Conservation (phyloP, 2,797 vertebrate species). For the Sylvilagus floridanus region DNA sequence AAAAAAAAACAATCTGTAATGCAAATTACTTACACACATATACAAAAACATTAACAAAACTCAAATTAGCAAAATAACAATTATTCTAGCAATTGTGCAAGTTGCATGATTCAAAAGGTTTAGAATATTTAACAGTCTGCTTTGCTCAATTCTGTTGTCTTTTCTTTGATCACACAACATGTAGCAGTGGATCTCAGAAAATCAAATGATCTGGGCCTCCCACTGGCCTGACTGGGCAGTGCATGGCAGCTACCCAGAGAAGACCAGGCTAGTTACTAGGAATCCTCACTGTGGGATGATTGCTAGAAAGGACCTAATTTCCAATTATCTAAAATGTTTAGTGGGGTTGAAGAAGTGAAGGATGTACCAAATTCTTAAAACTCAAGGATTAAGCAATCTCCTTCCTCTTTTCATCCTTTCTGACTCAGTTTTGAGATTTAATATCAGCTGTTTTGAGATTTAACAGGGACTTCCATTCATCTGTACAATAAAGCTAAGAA, state of each 20-base stretch:
- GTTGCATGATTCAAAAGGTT: background rate
- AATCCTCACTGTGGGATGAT: background rate
- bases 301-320: background rate
- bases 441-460: background rate
- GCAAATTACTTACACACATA: background rate
- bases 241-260: background rate
- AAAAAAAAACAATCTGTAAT: background rate
- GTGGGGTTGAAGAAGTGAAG: background rate
- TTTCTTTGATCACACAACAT: background rate
- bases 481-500: background rate
- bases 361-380: background rate
- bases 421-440: background rate
- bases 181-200: background rate
- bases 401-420: background rate
- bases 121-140: background rate
- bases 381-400: background rate
- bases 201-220: background rate
- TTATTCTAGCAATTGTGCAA: background rate
- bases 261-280: background rate
- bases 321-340: background rate
- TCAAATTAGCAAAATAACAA: background rate
- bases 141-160: background rate
- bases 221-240: background rate
- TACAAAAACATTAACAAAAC: background rate
- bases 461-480: background rate